Evolutionary conservation across 2,113 vertebrate genomes (phyloP), one percentile per base, ranked within the genome.

Genomic region (Zootoca vivipara): DNA sequence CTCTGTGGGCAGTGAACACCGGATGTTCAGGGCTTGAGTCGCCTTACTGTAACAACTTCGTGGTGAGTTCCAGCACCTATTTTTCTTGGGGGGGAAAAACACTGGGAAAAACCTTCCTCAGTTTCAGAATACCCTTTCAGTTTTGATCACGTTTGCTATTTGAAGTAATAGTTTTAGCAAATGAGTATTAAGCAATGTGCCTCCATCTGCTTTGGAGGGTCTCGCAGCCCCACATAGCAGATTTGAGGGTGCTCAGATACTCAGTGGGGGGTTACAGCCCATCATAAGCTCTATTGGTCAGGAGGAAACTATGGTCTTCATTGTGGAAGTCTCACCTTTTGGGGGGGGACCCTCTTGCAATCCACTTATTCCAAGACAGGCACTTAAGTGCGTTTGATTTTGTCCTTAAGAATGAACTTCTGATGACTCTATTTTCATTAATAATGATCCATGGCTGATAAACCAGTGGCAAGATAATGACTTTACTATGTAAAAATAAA

Each of bases 381-480:
- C 38, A 67, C 24, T 83, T 38, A 67, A 67, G 62, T 72, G 24
- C 13, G 22, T 72, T 58, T 56, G 30, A 88, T 83, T 77, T 77
- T 52, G 8, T 78, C 80, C 72, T 52, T 77, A 83, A 77, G 83
- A 69, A 83, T 69, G 64, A 83, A 83, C 87, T 88, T 83, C 30
- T 85, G 40, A 69, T 77, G 35, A 3, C 5, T 77, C 18, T 38
- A 46, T 84, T 42, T 77, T 70, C 42, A 77, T 77, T 72, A 52
- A 88, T 74, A 85, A 89, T 46, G 79, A 91, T 85, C 93, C 78
- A 70, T 89, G 72, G 80, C 80, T 84, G 89, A 93, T 92, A 94
- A 92, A 93, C 89, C 90, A 90, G 82, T 94, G 91, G 93, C 92
- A 89, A 91, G 92, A 90, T 93, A 93, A 91, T 93, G 91, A 92